Conservation (phyloP, 1,140 invertebrate species). For the Heterodera schachtii region DNA sequence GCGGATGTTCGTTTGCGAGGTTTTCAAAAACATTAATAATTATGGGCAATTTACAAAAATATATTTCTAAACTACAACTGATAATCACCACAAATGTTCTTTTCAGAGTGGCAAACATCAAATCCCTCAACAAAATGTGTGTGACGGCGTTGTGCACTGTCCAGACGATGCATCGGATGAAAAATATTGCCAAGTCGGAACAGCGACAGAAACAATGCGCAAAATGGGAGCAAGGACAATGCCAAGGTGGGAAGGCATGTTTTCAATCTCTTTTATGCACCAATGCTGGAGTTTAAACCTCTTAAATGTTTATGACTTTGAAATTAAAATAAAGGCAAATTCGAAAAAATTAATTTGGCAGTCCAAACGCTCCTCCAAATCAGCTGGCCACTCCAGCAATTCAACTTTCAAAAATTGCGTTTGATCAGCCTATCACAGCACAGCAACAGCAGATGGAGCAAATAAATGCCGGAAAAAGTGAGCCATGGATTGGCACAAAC, state of each 20-base stretch:
- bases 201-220: constrained; percentile 10
- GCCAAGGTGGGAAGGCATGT: not conserved
- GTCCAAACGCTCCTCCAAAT: not conserved
- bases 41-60: not conserved
- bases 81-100: too few species aligned
- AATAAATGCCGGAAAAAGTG: not conserved
- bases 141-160: constrained; percentile 78
- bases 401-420: constrained; percentile 18
- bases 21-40: constrained; percentile 16
- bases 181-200: constrained; percentile 53
- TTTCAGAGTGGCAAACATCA: constrained; percentile 30
- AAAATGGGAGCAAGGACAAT: constrained; percentile 8
- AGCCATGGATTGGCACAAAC: not conserved
- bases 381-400: not conserved
- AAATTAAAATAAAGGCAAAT: too few species aligned
- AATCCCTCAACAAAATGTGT: constrained; percentile 78
- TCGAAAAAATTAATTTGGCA: not conserved
- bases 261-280: not conserved
- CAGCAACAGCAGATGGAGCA: constrained; percentile 6
- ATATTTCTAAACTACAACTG: too few species aligned
- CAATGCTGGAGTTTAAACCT: too few species aligned
- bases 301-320: too few species aligned
- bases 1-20: constrained; percentile 41
- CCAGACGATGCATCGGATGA: constrained; percentile 77
- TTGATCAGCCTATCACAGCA: constrained; percentile 4